phyloP scores from a whole-genome alignment of 1,140 invertebrate genomes.

The Pseudomyrmex cubaensis region DNA sequence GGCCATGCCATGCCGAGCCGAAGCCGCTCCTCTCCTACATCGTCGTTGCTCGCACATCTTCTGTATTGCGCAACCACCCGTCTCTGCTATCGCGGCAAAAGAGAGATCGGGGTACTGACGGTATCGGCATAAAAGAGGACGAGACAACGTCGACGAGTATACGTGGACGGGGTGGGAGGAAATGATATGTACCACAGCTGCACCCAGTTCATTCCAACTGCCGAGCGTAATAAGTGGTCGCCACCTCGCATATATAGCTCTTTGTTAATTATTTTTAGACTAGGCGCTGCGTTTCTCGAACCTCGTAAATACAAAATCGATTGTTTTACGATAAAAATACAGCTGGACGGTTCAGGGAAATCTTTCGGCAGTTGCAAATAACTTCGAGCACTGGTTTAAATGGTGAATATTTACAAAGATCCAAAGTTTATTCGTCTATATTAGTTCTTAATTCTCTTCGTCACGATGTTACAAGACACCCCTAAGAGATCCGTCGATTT shows the following conservation, averaged over 20 bases:
- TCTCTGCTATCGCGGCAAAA: constrained; percentile 39
- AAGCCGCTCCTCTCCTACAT: constrained; percentile 64
- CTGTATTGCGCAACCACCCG: constrained; percentile 68
- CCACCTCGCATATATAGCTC: constrained; percentile 22
- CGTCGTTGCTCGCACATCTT: constrained; percentile 71
- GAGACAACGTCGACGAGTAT: constrained; percentile 3
- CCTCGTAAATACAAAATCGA: neutral
- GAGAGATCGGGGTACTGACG: constrained; percentile 40
- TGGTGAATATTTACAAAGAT: neutral
- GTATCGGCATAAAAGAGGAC: constrained; percentile 30
- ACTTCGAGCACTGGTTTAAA: too few relatives aligned
- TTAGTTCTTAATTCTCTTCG: constrained; percentile 28
- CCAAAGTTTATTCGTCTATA: neutral
- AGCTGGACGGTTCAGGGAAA: neutral
- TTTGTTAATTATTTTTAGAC: constrained; percentile 54
- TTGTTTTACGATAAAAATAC: neutral
- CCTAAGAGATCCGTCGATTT: constrained; percentile 41
- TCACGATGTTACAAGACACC: constrained; percentile 13
- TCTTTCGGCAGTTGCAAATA: neutral
- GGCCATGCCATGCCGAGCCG: constrained; percentile 52
- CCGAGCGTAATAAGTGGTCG: constrained; percentile 67
- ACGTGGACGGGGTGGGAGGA: constrained; percentile 58
- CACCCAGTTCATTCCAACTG: constrained; percentile 76
- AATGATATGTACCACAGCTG: constrained; percentile 75
- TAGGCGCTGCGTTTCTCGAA: neutral